Evolutionary conservation across 1,140 invertebrate species (phyloP).

Genomic region (Bombus difficillimus): DNA sequence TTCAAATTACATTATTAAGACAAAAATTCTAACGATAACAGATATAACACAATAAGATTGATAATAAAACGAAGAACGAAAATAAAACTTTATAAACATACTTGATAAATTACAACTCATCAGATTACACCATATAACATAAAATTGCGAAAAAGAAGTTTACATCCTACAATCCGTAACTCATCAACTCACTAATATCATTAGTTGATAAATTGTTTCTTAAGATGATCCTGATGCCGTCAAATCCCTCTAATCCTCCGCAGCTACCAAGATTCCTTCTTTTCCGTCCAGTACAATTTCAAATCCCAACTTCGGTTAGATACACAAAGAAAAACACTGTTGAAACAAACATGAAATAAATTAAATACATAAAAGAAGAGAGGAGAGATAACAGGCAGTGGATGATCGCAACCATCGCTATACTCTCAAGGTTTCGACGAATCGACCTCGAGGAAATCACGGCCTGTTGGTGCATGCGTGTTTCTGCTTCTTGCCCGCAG

Average conservation of each 20-base stretch:
- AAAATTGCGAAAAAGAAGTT: too few species aligned
- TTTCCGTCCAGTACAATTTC: too few species aligned
- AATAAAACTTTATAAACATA: too few species aligned
- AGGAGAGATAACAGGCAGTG: neutral
- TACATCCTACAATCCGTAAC: too few species aligned
- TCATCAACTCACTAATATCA: neutral
- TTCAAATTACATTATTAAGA: neutral
- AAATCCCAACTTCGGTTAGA: neutral
- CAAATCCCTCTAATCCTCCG: neutral
- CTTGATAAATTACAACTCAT: too few species aligned
- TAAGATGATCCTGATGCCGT: neutral
- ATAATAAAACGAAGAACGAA: too few species aligned
- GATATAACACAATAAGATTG: too few species aligned
- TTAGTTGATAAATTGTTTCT: neutral
- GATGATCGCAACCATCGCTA: conserved; percentile 38
- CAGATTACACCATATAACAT: too few species aligned
- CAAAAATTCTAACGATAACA: too few species aligned
- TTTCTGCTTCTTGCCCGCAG: conserved; percentile 67
- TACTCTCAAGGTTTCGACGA: conserved; percentile 13
- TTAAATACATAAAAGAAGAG: neutral
- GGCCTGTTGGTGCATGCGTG: conserved; percentile 60
- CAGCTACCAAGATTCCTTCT: neutral
- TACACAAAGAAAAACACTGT: neutral
- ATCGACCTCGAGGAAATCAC: conserved; percentile 45
- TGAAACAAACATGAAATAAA: conserved; percentile 1